phyloP scores from a whole-genome alignment of 2,113 vertebrate species.

The Poeciliopsis prolifica region DNA sequence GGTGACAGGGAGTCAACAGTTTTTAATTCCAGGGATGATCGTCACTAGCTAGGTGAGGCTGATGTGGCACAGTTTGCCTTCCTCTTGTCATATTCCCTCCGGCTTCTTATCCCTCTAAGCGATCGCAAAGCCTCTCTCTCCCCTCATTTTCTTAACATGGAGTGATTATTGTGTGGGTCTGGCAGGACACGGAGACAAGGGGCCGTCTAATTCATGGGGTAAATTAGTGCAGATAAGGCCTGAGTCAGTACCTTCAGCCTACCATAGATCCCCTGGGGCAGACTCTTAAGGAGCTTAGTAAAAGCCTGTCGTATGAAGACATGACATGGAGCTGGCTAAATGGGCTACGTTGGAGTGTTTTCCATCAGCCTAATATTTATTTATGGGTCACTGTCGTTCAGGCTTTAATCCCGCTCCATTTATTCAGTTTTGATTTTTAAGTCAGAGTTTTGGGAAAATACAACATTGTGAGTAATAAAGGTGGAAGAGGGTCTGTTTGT shows the following conservation, averaged over 20 bases:
- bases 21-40: conserved; percentile 48
- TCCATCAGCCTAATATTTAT: conserved; percentile 77
- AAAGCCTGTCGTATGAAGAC: conserved; percentile 81
- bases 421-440: conserved; percentile 72
- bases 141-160: conserved; percentile 65
- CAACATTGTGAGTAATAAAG: conserved; percentile 21
- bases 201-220: conserved; percentile 73
- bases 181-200: conserved; percentile 61
- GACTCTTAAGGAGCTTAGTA: conserved; percentile 84
- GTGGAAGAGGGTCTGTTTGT: conserved; percentile 30
- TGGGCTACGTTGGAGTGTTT: conserved; percentile 76
- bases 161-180: conserved; percentile 60
- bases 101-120: conserved; percentile 46
- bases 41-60: conserved; percentile 51
- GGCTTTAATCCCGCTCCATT: conserved; percentile 74
- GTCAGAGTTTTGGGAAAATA: conserved; percentile 58
- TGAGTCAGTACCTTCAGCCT: conserved; percentile 76
- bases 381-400: conserved; percentile 74
- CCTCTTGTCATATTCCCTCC: conserved; percentile 30
- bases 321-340: conserved; percentile 80
- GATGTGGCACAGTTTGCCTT: conserved; percentile 34
- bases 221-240: conserved; percentile 82
- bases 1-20: conserved; percentile 60
- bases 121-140: conserved; percentile 59
- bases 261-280: conserved; percentile 78